These are phyloP conservation scores for Platypus cylindrus DNA, from an alignment of 2,888 invertebrate species.

Conservation along the genomic window DNA sequence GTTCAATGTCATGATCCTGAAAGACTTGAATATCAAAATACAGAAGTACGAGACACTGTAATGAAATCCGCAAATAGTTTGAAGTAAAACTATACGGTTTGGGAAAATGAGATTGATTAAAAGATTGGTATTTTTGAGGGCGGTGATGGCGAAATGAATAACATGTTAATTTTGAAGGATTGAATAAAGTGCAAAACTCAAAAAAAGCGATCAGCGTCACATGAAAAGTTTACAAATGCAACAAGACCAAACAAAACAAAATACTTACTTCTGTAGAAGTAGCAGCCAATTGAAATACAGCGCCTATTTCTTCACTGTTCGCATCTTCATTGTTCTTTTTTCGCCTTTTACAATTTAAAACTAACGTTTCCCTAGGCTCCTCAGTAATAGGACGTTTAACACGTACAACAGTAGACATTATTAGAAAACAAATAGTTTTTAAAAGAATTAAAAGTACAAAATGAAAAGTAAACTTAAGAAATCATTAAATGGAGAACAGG, in stretches of 20 bases:
- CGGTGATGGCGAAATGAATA: conserved; percentile 3
- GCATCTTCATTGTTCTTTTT: conserved; percentile 37
- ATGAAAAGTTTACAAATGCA: conserved; percentile 2
- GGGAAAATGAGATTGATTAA: not conserved
- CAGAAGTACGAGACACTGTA: not conserved
- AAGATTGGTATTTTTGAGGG: not conserved
- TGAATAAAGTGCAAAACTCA: too few relatives aligned
- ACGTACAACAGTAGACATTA: conserved; percentile 52
- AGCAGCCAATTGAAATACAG: conserved; percentile 58
- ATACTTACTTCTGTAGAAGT: conserved; percentile 42
- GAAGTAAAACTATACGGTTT: not conserved
- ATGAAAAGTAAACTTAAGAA: too few relatives aligned
- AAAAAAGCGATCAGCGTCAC: too few relatives aligned
- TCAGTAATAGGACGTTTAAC: conserved; percentile 61
- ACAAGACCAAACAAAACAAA: conserved; percentile 1
- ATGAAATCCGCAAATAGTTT: not conserved
- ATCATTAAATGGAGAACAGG: too few relatives aligned
- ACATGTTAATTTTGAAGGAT: not conserved
- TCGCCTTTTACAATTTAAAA: conserved; percentile 56
- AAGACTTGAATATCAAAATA: too few relatives aligned
- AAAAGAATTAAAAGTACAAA: too few relatives aligned
- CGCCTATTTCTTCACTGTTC: conserved; percentile 39
- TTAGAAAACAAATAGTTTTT: too few relatives aligned
- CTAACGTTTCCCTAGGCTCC: conserved; percentile 56
- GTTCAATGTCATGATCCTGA: conserved; percentile 37